Evolutionary conservation across 2,113 vertebrate species (phyloP).

Genomic region (Fukomys damarensis): DNA sequence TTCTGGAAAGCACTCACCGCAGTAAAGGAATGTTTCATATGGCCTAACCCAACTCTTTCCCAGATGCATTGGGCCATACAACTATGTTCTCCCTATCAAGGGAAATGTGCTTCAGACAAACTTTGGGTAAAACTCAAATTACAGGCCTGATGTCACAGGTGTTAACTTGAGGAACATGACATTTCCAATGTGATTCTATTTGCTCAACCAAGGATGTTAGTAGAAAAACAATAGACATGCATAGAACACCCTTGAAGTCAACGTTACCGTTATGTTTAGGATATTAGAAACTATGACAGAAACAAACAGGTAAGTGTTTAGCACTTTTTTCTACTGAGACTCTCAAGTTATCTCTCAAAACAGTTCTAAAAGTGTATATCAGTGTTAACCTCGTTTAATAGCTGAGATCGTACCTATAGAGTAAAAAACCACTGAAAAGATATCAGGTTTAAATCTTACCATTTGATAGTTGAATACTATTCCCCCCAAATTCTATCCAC

Average conservation of each 20-base stretch:
- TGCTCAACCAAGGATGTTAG: not conserved
- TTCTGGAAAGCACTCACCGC: not conserved
- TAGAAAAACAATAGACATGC: not conserved
- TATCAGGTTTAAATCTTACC: not conserved
- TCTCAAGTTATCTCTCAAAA: slow-evolving; percentile 52
- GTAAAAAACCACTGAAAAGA: not conserved
- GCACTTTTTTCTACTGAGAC: not conserved
- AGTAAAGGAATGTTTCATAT: not conserved
- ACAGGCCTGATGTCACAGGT: not conserved
- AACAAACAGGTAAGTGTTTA: not conserved
- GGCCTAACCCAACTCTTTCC: not conserved
- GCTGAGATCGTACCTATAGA: not conserved
- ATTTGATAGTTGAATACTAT: not conserved
- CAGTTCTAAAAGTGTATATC: slow-evolving; percentile 23
- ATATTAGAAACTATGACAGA: not conserved
- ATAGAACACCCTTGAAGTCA: not conserved
- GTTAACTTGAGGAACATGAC: not conserved
- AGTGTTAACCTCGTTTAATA: slow-evolving; percentile 32
- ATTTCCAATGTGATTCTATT: not conserved
- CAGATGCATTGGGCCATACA: not conserved
- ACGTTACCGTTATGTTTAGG: not conserved
- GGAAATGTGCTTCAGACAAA: not conserved
- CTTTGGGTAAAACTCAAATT: not conserved
- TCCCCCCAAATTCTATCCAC: not conserved
- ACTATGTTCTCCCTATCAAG: not conserved